Percentiles rank a stretch among this genome's conserved stretches.
These are phyloP conservation scores for Lasioglossum calceatum DNA, from an alignment of 2,888 invertebrate genomes.

Conservation along the genomic window DNA sequence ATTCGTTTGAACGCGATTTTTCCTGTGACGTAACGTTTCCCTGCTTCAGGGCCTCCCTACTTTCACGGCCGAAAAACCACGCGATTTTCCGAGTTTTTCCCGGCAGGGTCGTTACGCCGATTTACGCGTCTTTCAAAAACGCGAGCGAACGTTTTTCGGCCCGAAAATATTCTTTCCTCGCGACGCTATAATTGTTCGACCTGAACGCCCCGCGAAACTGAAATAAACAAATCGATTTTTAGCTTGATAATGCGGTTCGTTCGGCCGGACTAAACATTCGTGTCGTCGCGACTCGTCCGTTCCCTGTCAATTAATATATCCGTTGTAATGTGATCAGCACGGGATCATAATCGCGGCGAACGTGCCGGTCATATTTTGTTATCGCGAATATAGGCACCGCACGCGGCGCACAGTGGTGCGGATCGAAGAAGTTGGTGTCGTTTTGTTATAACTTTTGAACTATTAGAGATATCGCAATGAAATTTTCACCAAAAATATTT, in stretches of 20 bases:
- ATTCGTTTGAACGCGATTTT: constrained; percentile 30
- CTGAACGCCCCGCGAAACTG: too few species aligned
- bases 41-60: constrained; percentile 1
- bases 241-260: too few species aligned
- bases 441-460: too few species aligned
- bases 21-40: constrained; percentile 11
- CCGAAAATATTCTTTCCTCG: neutral
- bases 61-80: neutral
- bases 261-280: too few species aligned
- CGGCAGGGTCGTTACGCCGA: neutral
- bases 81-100: neutral
- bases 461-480: too few species aligned
- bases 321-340: neutral
- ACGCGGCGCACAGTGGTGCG: too few species aligned
- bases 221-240: too few species aligned
- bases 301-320: neutral
- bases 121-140: neutral
- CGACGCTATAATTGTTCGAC: neutral
- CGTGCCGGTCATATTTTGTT: constrained; percentile 1
- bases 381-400: neutral
- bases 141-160: neutral
- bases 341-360: constrained; percentile 1
- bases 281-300: neutral
- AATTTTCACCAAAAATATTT: too few species aligned
- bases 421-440: too few species aligned